Conservation (phyloP, 2,113 vertebrate species). For the Sinocyclocheilus grahami region DNA sequence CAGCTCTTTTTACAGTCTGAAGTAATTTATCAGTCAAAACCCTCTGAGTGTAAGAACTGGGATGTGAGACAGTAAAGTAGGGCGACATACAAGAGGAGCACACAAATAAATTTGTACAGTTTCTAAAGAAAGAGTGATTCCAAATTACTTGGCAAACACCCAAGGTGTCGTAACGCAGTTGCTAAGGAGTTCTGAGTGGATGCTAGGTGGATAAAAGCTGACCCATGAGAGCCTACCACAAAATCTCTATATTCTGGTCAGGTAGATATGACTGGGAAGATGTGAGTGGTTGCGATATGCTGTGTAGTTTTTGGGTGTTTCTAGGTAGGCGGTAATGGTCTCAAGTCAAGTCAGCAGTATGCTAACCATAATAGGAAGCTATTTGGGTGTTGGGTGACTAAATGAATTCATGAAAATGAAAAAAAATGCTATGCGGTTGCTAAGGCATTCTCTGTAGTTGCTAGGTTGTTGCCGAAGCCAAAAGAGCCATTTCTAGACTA, state of each 20-base stretch:
- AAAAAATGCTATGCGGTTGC: neutral
- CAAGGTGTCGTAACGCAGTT: neutral
- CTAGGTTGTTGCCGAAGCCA: neutral
- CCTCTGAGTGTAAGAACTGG: conserved; percentile 27
- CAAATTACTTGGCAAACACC: neutral
- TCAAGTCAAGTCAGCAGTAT: neutral
- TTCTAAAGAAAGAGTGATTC: neutral
- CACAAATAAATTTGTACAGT: neutral
- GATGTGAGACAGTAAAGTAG: neutral
- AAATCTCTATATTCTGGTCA: neutral
- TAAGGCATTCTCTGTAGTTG: neutral
- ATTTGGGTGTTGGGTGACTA: neutral
- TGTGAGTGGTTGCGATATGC: neutral
- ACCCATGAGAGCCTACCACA: neutral
- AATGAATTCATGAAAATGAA: neutral
- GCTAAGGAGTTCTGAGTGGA: neutral
- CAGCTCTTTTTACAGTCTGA: conserved; percentile 27
- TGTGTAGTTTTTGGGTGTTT: neutral
- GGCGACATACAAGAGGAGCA: neutral
- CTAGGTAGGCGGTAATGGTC: too few species aligned
- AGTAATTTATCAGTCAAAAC: conserved; percentile 41
- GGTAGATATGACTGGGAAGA: neutral
- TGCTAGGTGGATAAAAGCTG: neutral
- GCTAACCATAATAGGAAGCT: neutral
- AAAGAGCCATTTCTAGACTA: neutral